Base-by-base conservation (phyloP, 1,140 invertebrate species). In the Maconellicoccus hirsutus region DNA sequence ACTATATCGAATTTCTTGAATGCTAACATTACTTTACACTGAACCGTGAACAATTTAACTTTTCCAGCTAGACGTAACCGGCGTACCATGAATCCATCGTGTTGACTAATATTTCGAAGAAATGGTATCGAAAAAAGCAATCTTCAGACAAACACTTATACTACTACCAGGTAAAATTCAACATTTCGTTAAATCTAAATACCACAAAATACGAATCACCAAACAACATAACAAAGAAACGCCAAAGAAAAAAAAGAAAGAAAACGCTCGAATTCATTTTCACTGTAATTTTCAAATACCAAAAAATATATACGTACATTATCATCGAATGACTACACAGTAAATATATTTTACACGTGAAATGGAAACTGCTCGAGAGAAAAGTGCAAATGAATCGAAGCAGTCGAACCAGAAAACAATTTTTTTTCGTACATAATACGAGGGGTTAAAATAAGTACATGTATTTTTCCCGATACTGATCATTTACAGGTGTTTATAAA, bases 21-120 rank as follows among this genome's bases (percentile, higher is more conserved):
- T 33, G 12, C 29, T 33, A 33, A 33, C 29, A 33, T 33, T 33
- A 52, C 42, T 52, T 52, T 52, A 52, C n/a, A 52, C 42, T 33
- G 42, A 52, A 52, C n/a, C 42, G 42, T 52, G n/a, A 52, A 52
- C n/a, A 52, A 52, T 52, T 52, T 52, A 52, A 52, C n/a, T 52
- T 16, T 52, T 16, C 3, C n/a, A n/a, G n/a, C 42, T 16, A 19
- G 10, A 52, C 42, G 42, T 19, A 52, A 52, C 2, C n/a, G 3
- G 6, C 42, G 42, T 52, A 14, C 10, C 42, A 33, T 33, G 29
- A 33, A 33, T 12, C 29, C 29, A 33, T 33, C 29, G 29, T 12
- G n/a, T 52, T 52, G 42, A 52, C 10, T 52, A 52, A 14, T 19
- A 16, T 19, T 52, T 16, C n/a, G 16, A 19, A 4, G n/a, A 19